Percentiles rank a stretch among this genome's conserved stretches.
Evolutionary conservation across 53 echinoderm and acorn worm genomes (phyloP).

Genomic region (Echinometra lucunter): DNA sequence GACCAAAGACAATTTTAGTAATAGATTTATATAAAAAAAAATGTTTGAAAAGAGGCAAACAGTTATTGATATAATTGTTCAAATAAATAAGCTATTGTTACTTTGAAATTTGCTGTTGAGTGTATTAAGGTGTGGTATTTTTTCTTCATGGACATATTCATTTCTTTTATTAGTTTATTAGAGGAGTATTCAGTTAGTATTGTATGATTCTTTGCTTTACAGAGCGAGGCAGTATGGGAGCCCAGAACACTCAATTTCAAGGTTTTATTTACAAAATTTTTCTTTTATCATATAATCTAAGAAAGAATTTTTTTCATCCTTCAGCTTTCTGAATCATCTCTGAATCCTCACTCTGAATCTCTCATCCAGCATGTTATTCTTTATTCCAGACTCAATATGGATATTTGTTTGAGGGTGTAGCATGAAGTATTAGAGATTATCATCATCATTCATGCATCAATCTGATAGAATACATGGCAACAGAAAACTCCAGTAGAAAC

Average conservation of each 20-base stretch:
- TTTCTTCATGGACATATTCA: too few relatives aligned
- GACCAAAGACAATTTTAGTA: too few relatives aligned
- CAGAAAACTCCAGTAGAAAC: background rate
- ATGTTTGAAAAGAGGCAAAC: too few relatives aligned
- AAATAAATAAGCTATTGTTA: too few relatives aligned
- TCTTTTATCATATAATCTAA: conserved; percentile 5
- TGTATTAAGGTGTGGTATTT: too few relatives aligned
- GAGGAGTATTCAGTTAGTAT: background rate
- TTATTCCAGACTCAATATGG: background rate
- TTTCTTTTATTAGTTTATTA: background rate
- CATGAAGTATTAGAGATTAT: background rate
- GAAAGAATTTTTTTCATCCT: conserved; percentile 4
- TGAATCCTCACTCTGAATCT: background rate
- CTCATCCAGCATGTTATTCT: background rate
- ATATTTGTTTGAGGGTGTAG: conserved; percentile 12
- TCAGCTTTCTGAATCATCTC: background rate
- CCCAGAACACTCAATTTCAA: conserved; percentile 20
- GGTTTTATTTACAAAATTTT: conserved; percentile 26
- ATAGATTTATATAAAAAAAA: too few relatives aligned
- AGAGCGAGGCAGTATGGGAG: background rate
- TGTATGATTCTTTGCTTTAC: conserved; percentile 19
- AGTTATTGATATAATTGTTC: too few relatives aligned
- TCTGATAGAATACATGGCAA: background rate
- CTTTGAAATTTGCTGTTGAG: too few relatives aligned
- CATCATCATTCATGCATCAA: background rate